These are phyloP conservation scores for Callinectes sapidus DNA, from an alignment of 2,888 invertebrate genomes.

Conservation along the genomic window DNA sequence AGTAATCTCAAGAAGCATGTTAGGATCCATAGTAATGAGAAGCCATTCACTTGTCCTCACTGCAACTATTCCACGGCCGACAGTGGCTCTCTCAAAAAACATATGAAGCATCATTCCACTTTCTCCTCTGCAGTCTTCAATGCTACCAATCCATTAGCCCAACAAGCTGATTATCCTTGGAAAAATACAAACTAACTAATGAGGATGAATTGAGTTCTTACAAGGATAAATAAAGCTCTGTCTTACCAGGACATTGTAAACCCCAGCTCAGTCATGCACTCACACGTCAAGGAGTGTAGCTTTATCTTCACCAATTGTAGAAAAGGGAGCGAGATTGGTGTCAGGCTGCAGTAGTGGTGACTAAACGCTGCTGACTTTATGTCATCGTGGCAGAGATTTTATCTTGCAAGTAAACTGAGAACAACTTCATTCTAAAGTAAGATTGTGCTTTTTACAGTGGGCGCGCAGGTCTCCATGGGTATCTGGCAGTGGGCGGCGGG, in stretches of 20 bases:
- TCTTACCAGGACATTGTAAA: background rate
- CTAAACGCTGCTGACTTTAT: background rate
- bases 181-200: background rate
- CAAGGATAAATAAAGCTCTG: background rate
- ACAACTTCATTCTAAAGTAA: slow-evolving; percentile 59
- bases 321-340: background rate
- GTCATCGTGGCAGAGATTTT: background rate
- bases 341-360: background rate
- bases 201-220: background rate
- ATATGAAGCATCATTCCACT: slow-evolving; percentile 36
- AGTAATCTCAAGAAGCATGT: slow-evolving; percentile 64
- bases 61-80: slow-evolving; percentile 49
- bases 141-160: background rate
- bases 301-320: background rate
- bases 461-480: slow-evolving; percentile 61
- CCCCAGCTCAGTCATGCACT: background rate
- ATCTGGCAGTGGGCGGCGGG: slow-evolving; percentile 56
- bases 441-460: slow-evolving; percentile 70
- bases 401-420: background rate
- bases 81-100: slow-evolving; percentile 39
- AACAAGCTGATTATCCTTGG: background rate
- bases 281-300: background rate
- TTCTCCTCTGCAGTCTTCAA: background rate
- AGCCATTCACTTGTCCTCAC: slow-evolving; percentile 44
- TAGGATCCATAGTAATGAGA: slow-evolving; percentile 50